A percentile compares a stretch with the other conserved stretches of the same genome.
Conservation (phyloP, 2,888 invertebrate species). For the Plebejus anna region DNA sequence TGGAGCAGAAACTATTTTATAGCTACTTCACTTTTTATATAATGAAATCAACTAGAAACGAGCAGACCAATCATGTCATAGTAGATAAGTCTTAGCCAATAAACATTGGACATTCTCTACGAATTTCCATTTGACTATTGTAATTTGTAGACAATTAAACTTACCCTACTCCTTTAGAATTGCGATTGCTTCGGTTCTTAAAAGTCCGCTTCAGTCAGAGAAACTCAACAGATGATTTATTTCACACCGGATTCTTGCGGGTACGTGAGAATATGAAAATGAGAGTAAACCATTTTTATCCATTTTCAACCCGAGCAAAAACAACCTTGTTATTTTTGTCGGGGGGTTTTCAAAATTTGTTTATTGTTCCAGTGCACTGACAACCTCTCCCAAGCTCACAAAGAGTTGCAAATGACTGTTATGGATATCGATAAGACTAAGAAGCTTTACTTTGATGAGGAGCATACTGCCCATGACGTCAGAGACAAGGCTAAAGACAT, state of each 20-base stretch:
- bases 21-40: not conserved
- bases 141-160: too few species aligned
- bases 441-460: conserved; percentile 97
- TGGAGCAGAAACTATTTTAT: not conserved
- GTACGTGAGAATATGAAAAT: too few species aligned
- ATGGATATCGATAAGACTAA: conserved; percentile 96
- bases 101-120: not conserved
- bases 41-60: not conserved
- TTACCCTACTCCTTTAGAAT: too few species aligned
- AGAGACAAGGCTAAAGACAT: conserved; percentile 96
- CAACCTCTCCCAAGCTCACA: conserved; percentile 91
- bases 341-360: not conserved
- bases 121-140: too few species aligned
- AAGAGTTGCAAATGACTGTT: conserved; percentile 92
- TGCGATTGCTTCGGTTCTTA: too few species aligned
- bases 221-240: too few species aligned
- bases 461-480: conserved; percentile 96
- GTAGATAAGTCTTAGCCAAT: not conserved
- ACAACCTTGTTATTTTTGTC: not conserved
- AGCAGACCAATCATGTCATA: not conserved
- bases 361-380: conserved; percentile 83
- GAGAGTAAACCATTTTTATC: not conserved
- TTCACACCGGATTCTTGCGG: too few species aligned
- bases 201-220: too few species aligned
- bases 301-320: not conserved